phyloP scores from a whole-genome alignment of 2,888 invertebrate species.

The Silvanus unidentatus region DNA sequence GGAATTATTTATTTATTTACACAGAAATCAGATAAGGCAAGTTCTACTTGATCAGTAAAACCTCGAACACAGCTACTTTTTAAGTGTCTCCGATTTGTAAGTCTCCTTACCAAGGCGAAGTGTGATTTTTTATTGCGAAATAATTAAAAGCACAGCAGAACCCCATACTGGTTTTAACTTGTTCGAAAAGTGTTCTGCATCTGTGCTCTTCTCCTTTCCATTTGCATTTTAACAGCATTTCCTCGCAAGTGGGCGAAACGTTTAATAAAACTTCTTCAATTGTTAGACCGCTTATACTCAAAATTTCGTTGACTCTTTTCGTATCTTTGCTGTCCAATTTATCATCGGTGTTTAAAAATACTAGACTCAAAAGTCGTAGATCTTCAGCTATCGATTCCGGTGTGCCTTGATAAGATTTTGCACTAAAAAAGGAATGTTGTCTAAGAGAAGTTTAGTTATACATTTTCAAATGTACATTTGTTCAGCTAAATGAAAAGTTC shows the following conservation, averaged over 20 bases:
- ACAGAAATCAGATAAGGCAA: too few species aligned
- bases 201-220: conserved; percentile 36
- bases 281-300: conserved; percentile 23
- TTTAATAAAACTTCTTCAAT: conserved; percentile 13
- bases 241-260: conserved; percentile 29
- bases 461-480: conserved; percentile 48
- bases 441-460: conserved; percentile 4
- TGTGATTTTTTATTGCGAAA: conserved; percentile 43
- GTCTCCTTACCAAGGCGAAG: conserved; percentile 30
- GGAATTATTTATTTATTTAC: too few species aligned
- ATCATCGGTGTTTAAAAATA: conserved; percentile 13
- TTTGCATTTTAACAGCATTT: conserved; percentile 30
- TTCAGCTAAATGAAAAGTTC: conserved; percentile 45
- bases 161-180: conserved; percentile 35
- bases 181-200: conserved; percentile 35
- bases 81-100: too few species aligned
- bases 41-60: too few species aligned
- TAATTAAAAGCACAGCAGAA: conserved; percentile 64
- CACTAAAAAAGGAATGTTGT: conserved; percentile 8
- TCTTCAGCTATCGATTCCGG: conserved; percentile 13
- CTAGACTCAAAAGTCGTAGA: conserved; percentile 13
- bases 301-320: conserved; percentile 10
- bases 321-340: conserved; percentile 7
- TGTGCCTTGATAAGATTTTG: background rate
- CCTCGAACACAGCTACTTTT: conserved; percentile 4